Percentiles rank a stretch among this genome's conserved stretches.
Conservation (phyloP, 2,888 invertebrate genomes). For the Drosophila anomalata region DNA sequence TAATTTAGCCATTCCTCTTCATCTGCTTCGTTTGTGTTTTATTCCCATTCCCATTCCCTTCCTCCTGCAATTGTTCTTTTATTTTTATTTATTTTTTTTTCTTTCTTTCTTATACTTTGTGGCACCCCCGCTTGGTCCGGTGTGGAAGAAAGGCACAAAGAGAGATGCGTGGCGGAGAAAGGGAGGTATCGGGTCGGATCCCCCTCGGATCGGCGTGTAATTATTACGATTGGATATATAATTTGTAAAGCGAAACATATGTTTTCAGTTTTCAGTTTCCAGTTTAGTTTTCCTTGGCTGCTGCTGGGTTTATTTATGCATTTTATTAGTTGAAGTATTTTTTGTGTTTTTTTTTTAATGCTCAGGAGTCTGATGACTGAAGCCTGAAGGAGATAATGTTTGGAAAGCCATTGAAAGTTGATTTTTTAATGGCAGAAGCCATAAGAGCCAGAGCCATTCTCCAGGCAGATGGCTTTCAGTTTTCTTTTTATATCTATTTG, state of each 20-base stretch:
- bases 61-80: slow-evolving; percentile 35
- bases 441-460: slow-evolving; percentile 3
- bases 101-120: slow-evolving; percentile 2
- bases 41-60: slow-evolving; percentile 14
- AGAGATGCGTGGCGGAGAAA: neutral
- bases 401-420: slow-evolving; percentile 60
- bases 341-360: slow-evolving; percentile 29
- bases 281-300: slow-evolving; percentile 38
- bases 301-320: too few relatives aligned
- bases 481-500: slow-evolving; percentile 7
- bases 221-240: slow-evolving; percentile 75
- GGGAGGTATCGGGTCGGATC: neutral
- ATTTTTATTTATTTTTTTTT: slow-evolving; percentile 3
- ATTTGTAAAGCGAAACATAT: slow-evolving; percentile 76
- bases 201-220: slow-evolving; percentile 48
- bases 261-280: slow-evolving; percentile 49
- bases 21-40: slow-evolving; percentile 45
- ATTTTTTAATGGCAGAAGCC: slow-evolving; percentile 25
- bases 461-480: slow-evolving; percentile 18
- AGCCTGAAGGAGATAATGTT: slow-evolving; percentile 50
- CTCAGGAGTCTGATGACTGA: slow-evolving; percentile 1
- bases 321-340: slow-evolving; percentile 67
- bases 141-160: slow-evolving; percentile 22
- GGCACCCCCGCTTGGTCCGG: slow-evolving; percentile 41
- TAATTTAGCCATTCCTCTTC: slow-evolving; percentile 68